These are phyloP conservation scores for Drosophila paracracens DNA, from an alignment of 2,888 invertebrate genomes.

Conservation along the genomic window DNA sequence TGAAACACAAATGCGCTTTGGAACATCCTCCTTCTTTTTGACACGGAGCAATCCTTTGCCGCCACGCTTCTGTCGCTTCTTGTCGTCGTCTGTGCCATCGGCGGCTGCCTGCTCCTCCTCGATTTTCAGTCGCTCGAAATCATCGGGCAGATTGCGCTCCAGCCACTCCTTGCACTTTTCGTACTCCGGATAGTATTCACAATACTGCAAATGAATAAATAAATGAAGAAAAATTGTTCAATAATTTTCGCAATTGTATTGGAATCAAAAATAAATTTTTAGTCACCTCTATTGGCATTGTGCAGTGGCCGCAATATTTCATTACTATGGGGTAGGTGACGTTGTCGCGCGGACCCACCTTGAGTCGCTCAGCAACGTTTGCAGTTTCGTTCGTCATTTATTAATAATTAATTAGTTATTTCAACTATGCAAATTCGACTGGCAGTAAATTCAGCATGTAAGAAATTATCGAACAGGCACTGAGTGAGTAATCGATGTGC, in stretches of 20 bases:
- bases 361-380: slow-evolving; percentile 86
- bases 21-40: slow-evolving; percentile 96
- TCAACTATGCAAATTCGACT: slow-evolving; percentile 17
- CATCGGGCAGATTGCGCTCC: slow-evolving; percentile 96
- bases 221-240: neutral
- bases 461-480: slow-evolving; percentile 19
- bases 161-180: slow-evolving; percentile 99
- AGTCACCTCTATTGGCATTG: slow-evolving; percentile 94
- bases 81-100: slow-evolving; percentile 94
- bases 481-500: slow-evolving; percentile 26
- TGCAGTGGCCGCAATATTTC: slow-evolving; percentile 96
- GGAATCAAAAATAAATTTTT: neutral
- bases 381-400: slow-evolving; percentile 87
- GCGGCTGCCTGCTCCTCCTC: slow-evolving; percentile 87
- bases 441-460: slow-evolving; percentile 18
- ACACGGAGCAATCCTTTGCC: slow-evolving; percentile 98
- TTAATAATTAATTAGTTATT: slow-evolving; percentile 7
- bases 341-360: slow-evolving; percentile 89
- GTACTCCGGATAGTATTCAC: slow-evolving; percentile 98
- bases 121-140: slow-evolving; percentile 94
- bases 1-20: slow-evolving; percentile 93
- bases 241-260: neutral
- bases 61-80: slow-evolving; percentile 97
- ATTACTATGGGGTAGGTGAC: slow-evolving; percentile 93
- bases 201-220: slow-evolving; percentile 88